Conservation (phyloP, 2,888 invertebrate genomes). For the Pyrocoelia pectoralis region DNA sequence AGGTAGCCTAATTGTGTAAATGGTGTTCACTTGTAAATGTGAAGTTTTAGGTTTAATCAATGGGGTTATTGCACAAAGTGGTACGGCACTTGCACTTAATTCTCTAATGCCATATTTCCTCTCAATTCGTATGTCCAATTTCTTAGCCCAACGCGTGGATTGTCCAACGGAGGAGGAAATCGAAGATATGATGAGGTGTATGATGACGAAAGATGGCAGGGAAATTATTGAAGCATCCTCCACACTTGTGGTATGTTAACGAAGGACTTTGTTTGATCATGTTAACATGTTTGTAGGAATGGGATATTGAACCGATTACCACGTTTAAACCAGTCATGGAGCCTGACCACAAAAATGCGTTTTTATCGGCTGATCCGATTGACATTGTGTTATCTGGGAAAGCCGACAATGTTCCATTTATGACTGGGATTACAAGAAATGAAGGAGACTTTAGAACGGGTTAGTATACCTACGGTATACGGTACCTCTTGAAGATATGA, state of each 20-base stretch:
- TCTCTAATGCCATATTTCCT: not conserved
- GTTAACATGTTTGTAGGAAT: slow-evolving; percentile 1
- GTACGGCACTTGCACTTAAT: slow-evolving; percentile 6
- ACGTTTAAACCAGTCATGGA: slow-evolving; percentile 59
- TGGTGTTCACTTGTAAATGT: not conserved
- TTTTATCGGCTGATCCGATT: slow-evolving; percentile 12
- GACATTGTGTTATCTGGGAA: slow-evolving; percentile 56
- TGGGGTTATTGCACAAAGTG: slow-evolving; percentile 15
- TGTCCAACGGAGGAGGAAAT: slow-evolving; percentile 1
- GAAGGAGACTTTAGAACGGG: slow-evolving; percentile 62
- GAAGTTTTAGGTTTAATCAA: slow-evolving; percentile 18
- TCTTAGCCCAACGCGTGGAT: not conserved
- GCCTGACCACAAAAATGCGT: slow-evolving; percentile 58
- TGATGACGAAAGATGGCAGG: not conserved
- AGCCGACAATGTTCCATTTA: slow-evolving; percentile 67
- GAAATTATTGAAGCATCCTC: not conserved
- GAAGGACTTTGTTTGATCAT: too few relatives aligned
- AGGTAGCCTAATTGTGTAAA: slow-evolving; percentile 41
- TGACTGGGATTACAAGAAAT: slow-evolving; percentile 73
- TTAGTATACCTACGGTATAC: too few relatives aligned
- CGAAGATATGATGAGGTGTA: not conserved
- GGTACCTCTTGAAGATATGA: too few relatives aligned
- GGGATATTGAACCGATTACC: slow-evolving; percentile 7
- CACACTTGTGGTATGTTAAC: not conserved
- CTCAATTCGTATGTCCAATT: not conserved